phyloP scores from a whole-genome alignment of 2,113 vertebrate genomes.

The Anhinga anhinga region DNA sequence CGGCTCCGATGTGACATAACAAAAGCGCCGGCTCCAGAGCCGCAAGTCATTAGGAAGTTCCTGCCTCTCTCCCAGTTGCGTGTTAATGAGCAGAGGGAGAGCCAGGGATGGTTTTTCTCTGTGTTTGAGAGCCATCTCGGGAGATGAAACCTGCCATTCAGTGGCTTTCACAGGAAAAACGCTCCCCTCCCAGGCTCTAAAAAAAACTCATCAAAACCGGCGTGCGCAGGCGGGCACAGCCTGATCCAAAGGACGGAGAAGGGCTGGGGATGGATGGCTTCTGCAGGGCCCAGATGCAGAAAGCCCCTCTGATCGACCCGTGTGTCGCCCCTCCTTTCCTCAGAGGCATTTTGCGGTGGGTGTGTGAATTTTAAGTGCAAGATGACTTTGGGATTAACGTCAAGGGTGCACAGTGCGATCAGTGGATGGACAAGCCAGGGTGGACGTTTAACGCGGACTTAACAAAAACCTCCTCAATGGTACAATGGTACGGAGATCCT shows the following conservation, averaged over 20 bases:
- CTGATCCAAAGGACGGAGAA: background rate
- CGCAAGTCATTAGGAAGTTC: slow-evolving; percentile 52
- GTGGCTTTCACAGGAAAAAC: background rate
- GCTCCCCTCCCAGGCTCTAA: background rate
- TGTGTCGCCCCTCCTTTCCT: background rate
- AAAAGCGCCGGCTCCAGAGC: background rate
- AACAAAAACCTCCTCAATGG: background rate
- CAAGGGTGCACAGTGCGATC: accelerated
- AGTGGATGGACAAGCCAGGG: accelerated
- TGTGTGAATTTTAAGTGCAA: background rate
- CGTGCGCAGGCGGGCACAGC: accelerated
- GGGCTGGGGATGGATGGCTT: background rate
- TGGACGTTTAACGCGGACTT: accelerated
- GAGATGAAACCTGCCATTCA: background rate
- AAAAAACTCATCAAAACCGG: background rate
- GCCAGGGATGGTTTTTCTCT: background rate
- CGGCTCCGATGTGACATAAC: background rate
- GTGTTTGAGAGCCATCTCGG: background rate
- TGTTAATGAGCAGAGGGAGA: slow-evolving; percentile 41
- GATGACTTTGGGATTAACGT: background rate
- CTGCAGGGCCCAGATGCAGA: accelerated
- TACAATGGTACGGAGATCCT: background rate
- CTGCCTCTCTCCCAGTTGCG: slow-evolving; percentile 17
- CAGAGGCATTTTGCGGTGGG: background rate
- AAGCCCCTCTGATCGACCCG: background rate